Evolutionary conservation across 2,797 vertebrate species (phyloP).

Genomic region (Brachymystax lenok): DNA sequence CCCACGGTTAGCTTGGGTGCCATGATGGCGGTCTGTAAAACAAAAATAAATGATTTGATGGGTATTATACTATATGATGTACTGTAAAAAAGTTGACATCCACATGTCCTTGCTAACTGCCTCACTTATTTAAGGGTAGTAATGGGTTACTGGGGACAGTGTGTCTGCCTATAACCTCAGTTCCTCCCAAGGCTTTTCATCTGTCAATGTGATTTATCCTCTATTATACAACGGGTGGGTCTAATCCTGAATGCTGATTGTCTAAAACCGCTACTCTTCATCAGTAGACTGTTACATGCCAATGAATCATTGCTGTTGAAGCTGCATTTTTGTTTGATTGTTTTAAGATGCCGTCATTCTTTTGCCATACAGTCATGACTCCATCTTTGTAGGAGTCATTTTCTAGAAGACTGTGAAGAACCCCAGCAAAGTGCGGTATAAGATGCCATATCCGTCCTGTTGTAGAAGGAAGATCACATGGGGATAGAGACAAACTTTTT

Average conservation of each 20-base stretch:
- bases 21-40: too few relatives aligned
- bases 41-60: too few relatives aligned
- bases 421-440: neutral
- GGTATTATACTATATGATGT: too few relatives aligned
- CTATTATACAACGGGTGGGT: neutral
- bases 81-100: neutral
- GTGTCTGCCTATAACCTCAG: neutral
- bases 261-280: neutral
- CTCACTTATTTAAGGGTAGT: neutral
- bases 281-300: neutral
- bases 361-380: conserved; percentile 25
- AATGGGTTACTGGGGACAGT: neutral
- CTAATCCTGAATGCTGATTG: too few relatives aligned
- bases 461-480: neutral
- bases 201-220: conserved; percentile 2
- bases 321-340: conserved; percentile 26
- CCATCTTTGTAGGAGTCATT: neutral
- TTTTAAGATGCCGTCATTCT: conserved; percentile 2
- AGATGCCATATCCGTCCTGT: neutral
- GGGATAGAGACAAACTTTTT: neutral
- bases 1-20: too few relatives aligned
- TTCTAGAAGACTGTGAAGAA: neutral
- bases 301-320: conserved; percentile 23
- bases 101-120: neutral
- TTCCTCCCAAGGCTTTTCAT: neutral